Percentiles rank a stretch among this genome's conserved stretches.
Conservation (phyloP, 1,140 invertebrate species). For the Panonychus citri region DNA sequence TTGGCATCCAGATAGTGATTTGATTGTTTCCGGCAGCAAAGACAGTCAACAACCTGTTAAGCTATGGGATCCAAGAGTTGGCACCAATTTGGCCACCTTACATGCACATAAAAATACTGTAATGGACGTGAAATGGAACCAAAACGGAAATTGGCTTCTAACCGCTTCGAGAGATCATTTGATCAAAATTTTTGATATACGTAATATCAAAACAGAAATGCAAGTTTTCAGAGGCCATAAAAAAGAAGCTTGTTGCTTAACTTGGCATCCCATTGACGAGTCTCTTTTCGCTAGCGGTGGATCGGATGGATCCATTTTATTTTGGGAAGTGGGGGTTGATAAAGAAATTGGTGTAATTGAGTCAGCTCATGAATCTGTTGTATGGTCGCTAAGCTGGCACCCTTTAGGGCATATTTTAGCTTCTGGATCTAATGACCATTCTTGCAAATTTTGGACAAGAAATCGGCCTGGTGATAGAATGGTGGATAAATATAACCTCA, state of each 20-base stretch:
- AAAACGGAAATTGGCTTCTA: conserved; percentile 98
- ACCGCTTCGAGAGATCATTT: conserved; percentile 93
- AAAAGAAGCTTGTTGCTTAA: conserved; percentile 81
- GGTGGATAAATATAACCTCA: conserved; percentile 86
- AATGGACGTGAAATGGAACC: conserved; percentile 97
- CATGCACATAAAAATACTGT: conserved; percentile 98
- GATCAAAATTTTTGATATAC: conserved; percentile 90
- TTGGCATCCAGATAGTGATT: conserved; percentile 93
- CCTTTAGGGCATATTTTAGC: conserved; percentile 93
- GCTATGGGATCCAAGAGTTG: conserved; percentile 94
- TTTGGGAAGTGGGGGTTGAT: conserved; percentile 95
- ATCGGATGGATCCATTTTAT: conserved; percentile 88
- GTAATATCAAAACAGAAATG: conserved; percentile 71
- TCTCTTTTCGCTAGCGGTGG: conserved; percentile 85
- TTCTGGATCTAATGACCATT: conserved; percentile 93
- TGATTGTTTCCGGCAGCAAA: conserved; percentile 93
- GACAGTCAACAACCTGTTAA: conserved; percentile 99
- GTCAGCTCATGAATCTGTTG: conserved; percentile 93
- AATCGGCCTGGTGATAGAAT: conserved; percentile 94
- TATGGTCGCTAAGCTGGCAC: conserved; percentile 98
- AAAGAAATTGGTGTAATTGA: conserved; percentile 96
- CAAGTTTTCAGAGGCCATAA: conserved; percentile 95
- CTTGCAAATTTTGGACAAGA: conserved; percentile 94
- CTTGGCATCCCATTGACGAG: conserved; percentile 95
- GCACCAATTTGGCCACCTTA: conserved; percentile 39